Base-by-base conservation (phyloP, 2,113 vertebrate species). In the Talpa occidentalis region DNA sequence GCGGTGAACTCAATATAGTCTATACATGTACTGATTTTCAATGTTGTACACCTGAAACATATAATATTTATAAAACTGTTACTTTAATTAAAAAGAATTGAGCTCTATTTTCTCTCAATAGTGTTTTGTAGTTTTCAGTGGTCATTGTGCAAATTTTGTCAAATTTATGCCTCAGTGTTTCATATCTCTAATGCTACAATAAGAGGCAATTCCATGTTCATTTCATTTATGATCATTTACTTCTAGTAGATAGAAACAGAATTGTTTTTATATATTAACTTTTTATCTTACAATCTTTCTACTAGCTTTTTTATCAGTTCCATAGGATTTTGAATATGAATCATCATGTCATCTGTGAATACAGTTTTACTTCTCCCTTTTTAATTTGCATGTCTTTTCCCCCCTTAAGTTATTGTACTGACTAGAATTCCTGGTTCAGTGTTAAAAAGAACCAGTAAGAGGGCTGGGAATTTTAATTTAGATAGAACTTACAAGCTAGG, bases 151-250 rank as follows among this genome's bases (percentile, higher is more conserved):
- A 67, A 73, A 89, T 92, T 32, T 79, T 78, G 54, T 72, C 37
- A 72, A 49, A n/a, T 88, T 92, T 95, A 64, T 44, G 59, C 17
- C 30, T 95, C 54, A 62, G 44, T 6, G 78, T 88, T 90, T 85
- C 22, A 67, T 95, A n/a, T 52, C 10, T 66, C 60, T 83, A 42
- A 85, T 74, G 59, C 49, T 90, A 59, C 56, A 17, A 64, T 79
- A 47, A 78, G 74, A 90, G 21, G 12, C 83, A 59, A 15, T 84
- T 83, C 66, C 56, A 89, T 83, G 44, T 86, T 85, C 40, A 52
- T 74, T 86, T 92, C 14, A 54, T 67, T 87, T 86, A 22, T 47
- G 32, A 37, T 85, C 62, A 4, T 72, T 73, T 72, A 64, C 24
- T 72, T 30, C 16, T 90, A n/a, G 49, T 52, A 52, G 16, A 56